Percentiles rank a stretch among this genome's conserved stretches.
These are phyloP conservation scores for Philonicus albiceps DNA, from an alignment of 2,888 invertebrate genomes.

Conservation along the genomic window DNA sequence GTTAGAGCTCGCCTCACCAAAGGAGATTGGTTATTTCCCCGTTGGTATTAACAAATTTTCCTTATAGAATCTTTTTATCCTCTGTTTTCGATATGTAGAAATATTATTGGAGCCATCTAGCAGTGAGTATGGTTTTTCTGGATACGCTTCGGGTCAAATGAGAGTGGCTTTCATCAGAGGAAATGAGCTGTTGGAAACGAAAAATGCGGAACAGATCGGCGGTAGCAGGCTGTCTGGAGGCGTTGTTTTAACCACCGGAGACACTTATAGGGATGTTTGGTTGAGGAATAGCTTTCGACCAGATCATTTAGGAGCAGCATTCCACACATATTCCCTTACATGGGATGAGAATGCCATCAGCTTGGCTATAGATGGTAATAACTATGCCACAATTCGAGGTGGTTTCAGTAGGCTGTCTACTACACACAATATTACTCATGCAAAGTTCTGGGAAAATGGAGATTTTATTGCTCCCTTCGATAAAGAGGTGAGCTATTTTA, in stretches of 20 bases:
- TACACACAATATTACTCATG: conserved; percentile 54
- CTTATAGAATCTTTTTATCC: conserved; percentile 9
- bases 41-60: conserved; percentile 63
- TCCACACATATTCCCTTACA: conserved; percentile 73
- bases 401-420: conserved; percentile 55
- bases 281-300: conserved; percentile 59
- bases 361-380: conserved; percentile 66
- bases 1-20: conserved; percentile 75
- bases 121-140: conserved; percentile 69
- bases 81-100: conserved; percentile 62
- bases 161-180: conserved; percentile 76
- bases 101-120: conserved; percentile 72
- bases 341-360: conserved; percentile 66
- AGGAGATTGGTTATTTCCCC: conserved; percentile 81
- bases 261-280: conserved; percentile 61
- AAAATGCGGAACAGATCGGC: conserved; percentile 53
- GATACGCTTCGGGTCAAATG: conserved; percentile 73
- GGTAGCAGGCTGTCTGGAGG: conserved; percentile 56
- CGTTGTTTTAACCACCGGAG: conserved; percentile 53
- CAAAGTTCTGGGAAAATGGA: conserved; percentile 68
- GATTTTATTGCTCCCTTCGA: conserved; percentile 76
- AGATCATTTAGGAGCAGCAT: conserved; percentile 67
- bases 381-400: conserved; percentile 65
- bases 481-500: conserved; percentile 66
- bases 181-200: conserved; percentile 62